A percentile compares a stretch with the other conserved stretches of the same genome.
Conservation (phyloP, 2,888 invertebrate genomes). For the Apoda limacodes region DNA sequence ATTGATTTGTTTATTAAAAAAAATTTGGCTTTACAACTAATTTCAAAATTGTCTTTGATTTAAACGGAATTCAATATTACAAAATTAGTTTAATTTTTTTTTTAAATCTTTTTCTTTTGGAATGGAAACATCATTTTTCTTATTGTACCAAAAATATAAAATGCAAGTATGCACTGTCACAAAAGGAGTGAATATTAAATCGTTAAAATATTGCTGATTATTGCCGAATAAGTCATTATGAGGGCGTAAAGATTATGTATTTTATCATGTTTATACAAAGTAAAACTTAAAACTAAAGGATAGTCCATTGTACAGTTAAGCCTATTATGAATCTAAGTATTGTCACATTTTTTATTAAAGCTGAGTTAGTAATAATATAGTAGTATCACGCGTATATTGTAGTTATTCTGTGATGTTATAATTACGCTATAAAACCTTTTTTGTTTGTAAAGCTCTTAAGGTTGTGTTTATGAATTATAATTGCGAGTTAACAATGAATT, state of each 20-base stretch:
- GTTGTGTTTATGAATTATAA: conserved; percentile 50
- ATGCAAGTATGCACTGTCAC: conserved; percentile 56
- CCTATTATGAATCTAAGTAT: conserved; percentile 41
- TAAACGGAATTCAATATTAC: no score
- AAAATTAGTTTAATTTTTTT: no score
- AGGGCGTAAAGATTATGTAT: conserved; percentile 42
- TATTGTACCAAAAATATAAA: no score
- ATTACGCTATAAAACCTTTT: no score
- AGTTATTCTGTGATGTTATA: no score
- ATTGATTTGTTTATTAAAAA: no score
- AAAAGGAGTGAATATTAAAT: conserved; percentile 56
- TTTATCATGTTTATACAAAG: conserved; percentile 68
- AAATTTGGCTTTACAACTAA: no score
- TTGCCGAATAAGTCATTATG: conserved; percentile 57
- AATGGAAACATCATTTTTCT: no score
- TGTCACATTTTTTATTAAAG: conserved; percentile 50
- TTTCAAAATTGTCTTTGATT: no score
- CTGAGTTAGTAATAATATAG: conserved; percentile 53
- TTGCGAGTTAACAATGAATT: conserved; percentile 52
- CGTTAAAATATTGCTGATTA: conserved; percentile 59
- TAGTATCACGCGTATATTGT: no score
- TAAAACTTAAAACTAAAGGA: conserved; percentile 63
- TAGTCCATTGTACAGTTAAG: conserved; percentile 67
- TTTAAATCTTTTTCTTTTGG: no score
- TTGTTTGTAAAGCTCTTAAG: conserved; percentile 32